These are phyloP conservation scores for Macrobrachium rosenbergii DNA, from an alignment of 1,140 invertebrate genomes.

Conservation along the genomic window DNA sequence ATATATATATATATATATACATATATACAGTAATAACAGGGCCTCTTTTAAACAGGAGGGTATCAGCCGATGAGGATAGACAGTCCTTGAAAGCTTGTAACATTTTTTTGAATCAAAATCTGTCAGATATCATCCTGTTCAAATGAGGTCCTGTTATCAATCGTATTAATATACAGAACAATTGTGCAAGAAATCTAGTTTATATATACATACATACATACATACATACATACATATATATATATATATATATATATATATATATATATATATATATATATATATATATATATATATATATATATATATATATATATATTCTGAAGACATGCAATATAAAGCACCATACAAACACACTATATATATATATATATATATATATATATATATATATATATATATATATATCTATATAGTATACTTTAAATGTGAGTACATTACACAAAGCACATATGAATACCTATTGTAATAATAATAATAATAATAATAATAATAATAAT, in stretches of 20 bases:
- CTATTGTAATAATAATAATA: background rate
- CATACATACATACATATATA: background rate
- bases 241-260: background rate
- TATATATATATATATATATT: background rate
- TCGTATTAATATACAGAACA: background rate
- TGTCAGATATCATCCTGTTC: too few relatives aligned
- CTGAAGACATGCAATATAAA: background rate
- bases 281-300: background rate
- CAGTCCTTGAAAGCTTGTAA: background rate
- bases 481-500: background rate
- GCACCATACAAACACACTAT: background rate
- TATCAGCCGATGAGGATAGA: background rate
- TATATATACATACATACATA: background rate
- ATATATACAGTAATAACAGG: background rate
- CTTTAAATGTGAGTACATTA: background rate
- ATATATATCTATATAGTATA: background rate
- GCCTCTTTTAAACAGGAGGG: background rate
- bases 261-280: background rate
- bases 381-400: constrained; percentile 1
- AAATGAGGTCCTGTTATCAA: too few relatives aligned
- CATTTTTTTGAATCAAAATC: too few relatives aligned
- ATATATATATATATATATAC: background rate
- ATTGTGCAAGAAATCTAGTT: background rate
- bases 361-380: background rate
- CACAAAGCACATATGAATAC: background rate